Percentiles rank a stretch among this genome's conserved stretches.
These are phyloP conservation scores for Pachyrhynchus sulphureomaculatus DNA, from an alignment of 1,140 invertebrate species.

Conservation along the genomic window DNA sequence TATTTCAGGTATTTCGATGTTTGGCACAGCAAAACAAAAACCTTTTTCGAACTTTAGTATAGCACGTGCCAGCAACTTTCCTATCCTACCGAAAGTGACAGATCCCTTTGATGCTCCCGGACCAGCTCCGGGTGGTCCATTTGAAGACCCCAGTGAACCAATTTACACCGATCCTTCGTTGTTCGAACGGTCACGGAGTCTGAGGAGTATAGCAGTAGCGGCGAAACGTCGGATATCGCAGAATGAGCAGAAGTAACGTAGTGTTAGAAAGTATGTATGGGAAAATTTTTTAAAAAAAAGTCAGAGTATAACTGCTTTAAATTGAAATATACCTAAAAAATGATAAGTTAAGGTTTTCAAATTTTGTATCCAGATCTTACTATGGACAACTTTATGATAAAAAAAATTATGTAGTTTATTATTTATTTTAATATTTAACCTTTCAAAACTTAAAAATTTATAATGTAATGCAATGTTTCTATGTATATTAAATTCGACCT, in stretches of 20 bases:
- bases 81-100: slow-evolving; percentile 6
- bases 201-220: slow-evolving; percentile 56
- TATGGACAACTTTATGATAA: too few relatives aligned
- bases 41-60: slow-evolving; percentile 51
- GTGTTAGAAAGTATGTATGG: background rate
- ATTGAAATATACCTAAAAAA: too few relatives aligned
- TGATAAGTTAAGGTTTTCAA: too few relatives aligned
- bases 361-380: too few relatives aligned
- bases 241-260: background rate
- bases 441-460: too few relatives aligned
- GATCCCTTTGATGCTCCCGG: slow-evolving; percentile 36
- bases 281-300: background rate
- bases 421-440: too few relatives aligned
- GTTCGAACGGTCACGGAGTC: slow-evolving; percentile 76
- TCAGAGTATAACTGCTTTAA: too few relatives aligned
- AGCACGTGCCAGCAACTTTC: slow-evolving; percentile 30
- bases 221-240: slow-evolving; percentile 41
- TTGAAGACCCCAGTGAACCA: slow-evolving; percentile 86
- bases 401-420: too few relatives aligned
- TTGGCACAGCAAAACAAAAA: slow-evolving; percentile 44
- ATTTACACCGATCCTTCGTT: slow-evolving; percentile 91
- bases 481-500: too few relatives aligned
- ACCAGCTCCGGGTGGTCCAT: slow-evolving; percentile 52
- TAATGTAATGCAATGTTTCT: too few relatives aligned
- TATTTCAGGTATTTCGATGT: slow-evolving; percentile 45